Conservation (phyloP, 2,888 invertebrate genomes). For the Rotaria macrura region DNA sequence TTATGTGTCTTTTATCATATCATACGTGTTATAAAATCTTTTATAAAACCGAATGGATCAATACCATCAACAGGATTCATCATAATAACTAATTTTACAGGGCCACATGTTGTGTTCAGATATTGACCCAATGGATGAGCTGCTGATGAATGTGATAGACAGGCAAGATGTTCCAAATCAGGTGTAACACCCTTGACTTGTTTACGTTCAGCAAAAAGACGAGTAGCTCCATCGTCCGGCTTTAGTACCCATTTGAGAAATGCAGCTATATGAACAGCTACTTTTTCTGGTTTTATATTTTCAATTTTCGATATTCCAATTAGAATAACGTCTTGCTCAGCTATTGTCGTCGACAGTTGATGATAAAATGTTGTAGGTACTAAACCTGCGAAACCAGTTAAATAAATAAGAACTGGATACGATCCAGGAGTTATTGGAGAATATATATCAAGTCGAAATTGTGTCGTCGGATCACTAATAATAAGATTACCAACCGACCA, state of each 20-base stretch:
- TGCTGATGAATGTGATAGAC: slow-evolving; percentile 26
- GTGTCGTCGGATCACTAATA: not conserved
- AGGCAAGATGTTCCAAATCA: not conserved
- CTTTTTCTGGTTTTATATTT: slow-evolving; percentile 27
- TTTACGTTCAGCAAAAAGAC: slow-evolving; percentile 23
- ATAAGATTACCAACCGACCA: not conserved
- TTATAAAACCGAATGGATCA: slow-evolving; percentile 28
- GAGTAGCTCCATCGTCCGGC: not conserved
- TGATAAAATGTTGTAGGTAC: slow-evolving; percentile 17
- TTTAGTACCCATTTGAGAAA: slow-evolving; percentile 23
- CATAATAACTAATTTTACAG: slow-evolving; percentile 18
- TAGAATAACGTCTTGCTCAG: slow-evolving; percentile 24
- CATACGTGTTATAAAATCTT: slow-evolving; percentile 24
- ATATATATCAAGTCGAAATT: slow-evolving; percentile 25
- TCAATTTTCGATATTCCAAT: slow-evolving; percentile 21
- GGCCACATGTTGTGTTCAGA: slow-evolving; percentile 31
- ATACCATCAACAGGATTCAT: slow-evolving; percentile 32
- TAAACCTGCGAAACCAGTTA: slow-evolving; percentile 29
- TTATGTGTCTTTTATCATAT: not conserved
- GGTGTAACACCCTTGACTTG: slow-evolving; percentile 15
- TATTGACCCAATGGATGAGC: slow-evolving; percentile 29
- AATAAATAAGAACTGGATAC: slow-evolving; percentile 23
- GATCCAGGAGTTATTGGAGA: slow-evolving; percentile 27
- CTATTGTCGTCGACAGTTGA: slow-evolving; percentile 15
- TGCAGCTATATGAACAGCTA: not conserved